phyloP scores from a whole-genome alignment of 2,113 vertebrate species.

The Leptobrachium ailaonicum region DNA sequence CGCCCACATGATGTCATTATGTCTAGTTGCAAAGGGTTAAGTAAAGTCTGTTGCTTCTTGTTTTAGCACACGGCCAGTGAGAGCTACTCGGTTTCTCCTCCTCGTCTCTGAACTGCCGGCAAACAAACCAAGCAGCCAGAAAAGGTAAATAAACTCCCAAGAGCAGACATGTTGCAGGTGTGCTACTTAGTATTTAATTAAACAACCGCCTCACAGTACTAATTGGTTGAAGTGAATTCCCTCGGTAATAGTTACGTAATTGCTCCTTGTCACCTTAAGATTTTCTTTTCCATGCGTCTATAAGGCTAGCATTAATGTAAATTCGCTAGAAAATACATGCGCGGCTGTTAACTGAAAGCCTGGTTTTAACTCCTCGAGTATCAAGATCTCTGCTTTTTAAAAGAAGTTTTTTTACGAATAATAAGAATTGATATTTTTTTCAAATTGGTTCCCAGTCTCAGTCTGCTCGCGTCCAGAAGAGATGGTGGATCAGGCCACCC shows the following conservation, averaged over 20 bases:
- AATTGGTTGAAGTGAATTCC: conserved; percentile 39
- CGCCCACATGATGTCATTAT: no score
- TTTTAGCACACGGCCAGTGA: no score
- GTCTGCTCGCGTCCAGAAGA: no score
- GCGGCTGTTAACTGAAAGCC: neutral
- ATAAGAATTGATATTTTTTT: no score
- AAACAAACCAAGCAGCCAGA: conserved; percentile 1
- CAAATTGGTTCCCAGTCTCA: no score
- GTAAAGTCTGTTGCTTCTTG: no score
- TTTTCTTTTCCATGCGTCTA: conserved; percentile 35
- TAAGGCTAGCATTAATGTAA: conserved; percentile 40
- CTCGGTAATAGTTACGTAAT: conserved; percentile 48
- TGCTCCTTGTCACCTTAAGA: conserved; percentile 43
- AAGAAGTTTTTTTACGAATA: no score
- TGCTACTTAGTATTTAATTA: conserved; percentile 33
- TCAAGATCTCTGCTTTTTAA: no score
- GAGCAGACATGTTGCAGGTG: conserved; percentile 14
- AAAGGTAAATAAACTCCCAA: conserved; percentile 35
- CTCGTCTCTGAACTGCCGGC: neutral
- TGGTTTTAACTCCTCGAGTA: neutral
- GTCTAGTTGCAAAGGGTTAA: no score
- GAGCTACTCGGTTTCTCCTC: neutral
- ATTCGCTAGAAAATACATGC: conserved; percentile 20
- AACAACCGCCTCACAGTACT: conserved; percentile 43
- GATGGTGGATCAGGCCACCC: no score